A percentile compares a stretch with the other conserved stretches of the same genome.
phyloP scores from a whole-genome alignment of 2,888 invertebrate species.

The Mactromeris polynyma region DNA sequence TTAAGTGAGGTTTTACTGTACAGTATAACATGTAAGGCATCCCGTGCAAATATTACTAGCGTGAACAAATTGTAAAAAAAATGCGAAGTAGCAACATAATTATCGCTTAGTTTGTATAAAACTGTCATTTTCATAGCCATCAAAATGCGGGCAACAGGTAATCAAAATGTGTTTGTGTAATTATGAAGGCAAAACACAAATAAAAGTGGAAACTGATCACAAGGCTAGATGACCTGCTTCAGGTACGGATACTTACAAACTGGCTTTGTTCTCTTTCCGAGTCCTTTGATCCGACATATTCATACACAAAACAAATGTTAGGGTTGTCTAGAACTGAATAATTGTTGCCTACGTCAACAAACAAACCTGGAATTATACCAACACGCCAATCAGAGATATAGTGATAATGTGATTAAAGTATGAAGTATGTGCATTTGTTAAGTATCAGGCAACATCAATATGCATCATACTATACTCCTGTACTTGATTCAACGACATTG shows the following conservation, averaged over 20 bases:
- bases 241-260: constrained; percentile 76
- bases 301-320: constrained; percentile 86
- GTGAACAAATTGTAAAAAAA: background rate
- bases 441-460: too few relatives aligned
- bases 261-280: constrained; percentile 82
- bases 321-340: constrained; percentile 87
- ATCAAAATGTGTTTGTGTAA: constrained; percentile 2
- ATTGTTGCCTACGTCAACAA: constrained; percentile 87
- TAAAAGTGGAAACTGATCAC: background rate
- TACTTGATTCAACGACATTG: too few relatives aligned
- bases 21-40: background rate
- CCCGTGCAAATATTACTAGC: background rate
- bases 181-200: constrained; percentile 19
- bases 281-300: constrained; percentile 85
- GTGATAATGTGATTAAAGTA: background rate
- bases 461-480: too few relatives aligned
- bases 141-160: background rate
- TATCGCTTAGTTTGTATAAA: background rate
- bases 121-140: background rate
- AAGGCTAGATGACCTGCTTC: background rate
- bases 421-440: too few relatives aligned
- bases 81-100: background rate
- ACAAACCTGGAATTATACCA: constrained; percentile 79
- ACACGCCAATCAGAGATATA: background rate
- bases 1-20: too few relatives aligned